Evolutionary conservation across 2,113 vertebrate species (phyloP), one percentile per base, ranked within the genome.

Genomic region (Neolamprologus kungweensis): DNA sequence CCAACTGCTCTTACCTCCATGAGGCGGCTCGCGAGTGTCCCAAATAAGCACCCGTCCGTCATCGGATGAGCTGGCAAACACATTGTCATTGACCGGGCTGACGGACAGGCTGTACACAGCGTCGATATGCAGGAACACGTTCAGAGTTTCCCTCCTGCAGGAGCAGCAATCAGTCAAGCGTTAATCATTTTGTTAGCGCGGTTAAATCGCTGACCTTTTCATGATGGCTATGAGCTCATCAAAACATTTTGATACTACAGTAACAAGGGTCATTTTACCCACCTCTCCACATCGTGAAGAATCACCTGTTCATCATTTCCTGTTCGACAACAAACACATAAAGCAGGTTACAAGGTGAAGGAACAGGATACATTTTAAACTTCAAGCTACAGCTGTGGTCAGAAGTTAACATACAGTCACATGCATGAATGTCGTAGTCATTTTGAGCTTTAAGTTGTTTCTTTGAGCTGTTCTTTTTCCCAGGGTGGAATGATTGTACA

Each of bases 301-400:
- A 99, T 98, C 95, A 99, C 98, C 95, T 99, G 99, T 47, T 99
- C 99, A 93, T 99, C 99, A 80, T 99, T 99, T 91, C 99, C 99
- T 99, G 88, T 57, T 19, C 13, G 17, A 80, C 11, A 94, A 94
- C 92, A 73, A 82, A 93, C 78, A 86, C 63, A 63, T 26, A 47
- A 35, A 23, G 16, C 23, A 16, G 45, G 10, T 82, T 40, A 58
- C 26, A 23, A 33, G 51, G 45, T 51, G 17, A 33, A 51, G 45
- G 26, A 13, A 78, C 1, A n/a, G 10, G 5, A 31, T 13, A 13
- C 42, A 78, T 31, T 78, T 78, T 78, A 78, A 78, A 31, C 73
- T 78, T 78, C 26, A 13, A 51, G 28, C 17, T 31, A 47, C 21
- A 47, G 40, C 16, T 10, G 21, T 7, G 0, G 19, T 21, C 33